phyloP scores from a whole-genome alignment of 2,797 vertebrate species.

The Morus bassanus region DNA sequence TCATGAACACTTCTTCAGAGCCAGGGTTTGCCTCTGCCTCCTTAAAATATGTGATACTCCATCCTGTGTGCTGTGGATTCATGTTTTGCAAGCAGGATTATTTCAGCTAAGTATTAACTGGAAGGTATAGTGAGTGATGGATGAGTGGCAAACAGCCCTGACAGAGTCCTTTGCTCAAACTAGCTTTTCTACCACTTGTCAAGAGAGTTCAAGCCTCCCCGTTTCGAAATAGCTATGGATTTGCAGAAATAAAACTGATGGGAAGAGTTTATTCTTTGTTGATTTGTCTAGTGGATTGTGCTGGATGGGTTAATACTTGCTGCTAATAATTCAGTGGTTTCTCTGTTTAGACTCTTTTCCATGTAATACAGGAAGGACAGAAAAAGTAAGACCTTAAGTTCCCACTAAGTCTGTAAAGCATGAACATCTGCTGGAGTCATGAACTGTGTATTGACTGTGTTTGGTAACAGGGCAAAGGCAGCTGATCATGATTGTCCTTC shows the following conservation, averaged over 20 bases:
- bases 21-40: neutral
- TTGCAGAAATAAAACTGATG: neutral
- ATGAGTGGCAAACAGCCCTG: neutral
- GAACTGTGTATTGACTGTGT: slow-evolving; percentile 29
- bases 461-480: slow-evolving; percentile 25
- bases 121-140: neutral
- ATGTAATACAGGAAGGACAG: slow-evolving; percentile 17
- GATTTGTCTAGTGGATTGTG: neutral
- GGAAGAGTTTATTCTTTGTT: neutral
- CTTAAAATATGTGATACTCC: neutral
- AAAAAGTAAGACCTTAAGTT: slow-evolving; percentile 24
- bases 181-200: neutral
- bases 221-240: neutral
- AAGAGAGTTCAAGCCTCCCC: neutral
- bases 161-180: neutral
- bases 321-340: neutral
- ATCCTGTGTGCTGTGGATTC: neutral
- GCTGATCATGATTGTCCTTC: neutral
- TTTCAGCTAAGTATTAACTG: slow-evolving; percentile 4
- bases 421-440: slow-evolving; percentile 42
- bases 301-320: slow-evolving; percentile 4
- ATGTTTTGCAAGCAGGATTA: neutral
- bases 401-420: neutral
- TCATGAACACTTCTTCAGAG: neutral
- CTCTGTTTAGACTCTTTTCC: slow-evolving; percentile 8